phyloP scores from a whole-genome alignment of 2,888 invertebrate genomes.

The Trichogramma evanescens region DNA sequence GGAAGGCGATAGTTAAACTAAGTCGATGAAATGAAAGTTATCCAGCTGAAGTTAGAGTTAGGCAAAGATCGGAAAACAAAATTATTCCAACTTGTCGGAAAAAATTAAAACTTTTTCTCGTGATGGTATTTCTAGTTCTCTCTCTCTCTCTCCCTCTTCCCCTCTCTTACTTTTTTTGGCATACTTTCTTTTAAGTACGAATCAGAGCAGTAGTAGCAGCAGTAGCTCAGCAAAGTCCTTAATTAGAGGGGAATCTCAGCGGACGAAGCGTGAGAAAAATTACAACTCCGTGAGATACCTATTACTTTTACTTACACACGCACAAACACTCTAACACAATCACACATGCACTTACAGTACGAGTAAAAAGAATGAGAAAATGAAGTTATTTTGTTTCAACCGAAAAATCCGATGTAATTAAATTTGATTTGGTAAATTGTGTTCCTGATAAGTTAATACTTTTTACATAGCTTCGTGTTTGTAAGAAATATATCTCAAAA shows the following conservation, averaged over 20 bases:
- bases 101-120: slow-evolving; percentile 11
- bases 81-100: slow-evolving; percentile 7
- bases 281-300: background rate
- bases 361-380: too few relatives aligned
- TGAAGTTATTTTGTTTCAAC: too few relatives aligned
- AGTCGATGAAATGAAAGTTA: too few relatives aligned
- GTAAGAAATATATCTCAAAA: too few relatives aligned
- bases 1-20: too few relatives aligned
- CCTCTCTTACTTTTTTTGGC: background rate
- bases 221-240: background rate
- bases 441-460: too few relatives aligned
- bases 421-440: too few relatives aligned
- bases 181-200: slow-evolving; percentile 10
- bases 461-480: too few relatives aligned
- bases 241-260: slow-evolving; percentile 11
- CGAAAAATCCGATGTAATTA: too few relatives aligned
- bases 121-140: background rate
- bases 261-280: slow-evolving; percentile 16
- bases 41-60: background rate
- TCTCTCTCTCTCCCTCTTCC: slow-evolving; percentile 2
- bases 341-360: too few relatives aligned
- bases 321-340: too few relatives aligned
- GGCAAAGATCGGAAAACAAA: background rate
- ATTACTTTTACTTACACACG: too few relatives aligned
- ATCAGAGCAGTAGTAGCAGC: background rate